Conservation (phyloP, 2,113 vertebrate genomes). For the Python bivittatus region DNA sequence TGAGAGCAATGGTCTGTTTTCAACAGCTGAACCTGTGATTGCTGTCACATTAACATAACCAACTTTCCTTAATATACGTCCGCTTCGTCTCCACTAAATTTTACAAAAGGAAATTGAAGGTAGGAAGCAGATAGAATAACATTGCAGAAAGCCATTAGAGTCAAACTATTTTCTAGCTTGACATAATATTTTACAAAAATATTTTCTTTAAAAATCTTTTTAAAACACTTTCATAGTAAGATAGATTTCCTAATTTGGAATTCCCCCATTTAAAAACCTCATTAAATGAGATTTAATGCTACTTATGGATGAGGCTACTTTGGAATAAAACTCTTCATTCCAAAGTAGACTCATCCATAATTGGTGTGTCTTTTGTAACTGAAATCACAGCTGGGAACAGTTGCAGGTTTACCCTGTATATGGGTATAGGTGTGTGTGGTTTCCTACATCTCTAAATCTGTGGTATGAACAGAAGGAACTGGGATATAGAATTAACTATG, state of each 20-base stretch:
- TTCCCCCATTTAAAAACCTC: background rate
- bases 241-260: background rate
- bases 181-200: slow-evolving; percentile 42
- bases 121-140: background rate
- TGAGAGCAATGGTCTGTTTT: slow-evolving; percentile 63
- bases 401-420: too few relatives aligned
- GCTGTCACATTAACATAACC: slow-evolving; percentile 65
- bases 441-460: too few relatives aligned
- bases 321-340: too few relatives aligned
- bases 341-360: background rate
- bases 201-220: slow-evolving; percentile 50
- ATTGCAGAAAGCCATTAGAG: accelerated
- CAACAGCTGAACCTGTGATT: slow-evolving; percentile 57
- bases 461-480: too few relatives aligned
- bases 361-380: too few relatives aligned
- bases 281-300: too few relatives aligned
- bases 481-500: too few relatives aligned
- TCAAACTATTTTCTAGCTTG: slow-evolving; percentile 54
- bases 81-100: slow-evolving; percentile 48
- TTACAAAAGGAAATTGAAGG: slow-evolving; percentile 51
- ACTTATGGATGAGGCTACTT: too few relatives aligned
- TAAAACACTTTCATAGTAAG: background rate
- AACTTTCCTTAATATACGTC: slow-evolving; percentile 60
- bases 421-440: too few relatives aligned
- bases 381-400: too few relatives aligned